phyloP scores from a whole-genome alignment of 2,888 invertebrate species.

The Periphyllus acericola region DNA sequence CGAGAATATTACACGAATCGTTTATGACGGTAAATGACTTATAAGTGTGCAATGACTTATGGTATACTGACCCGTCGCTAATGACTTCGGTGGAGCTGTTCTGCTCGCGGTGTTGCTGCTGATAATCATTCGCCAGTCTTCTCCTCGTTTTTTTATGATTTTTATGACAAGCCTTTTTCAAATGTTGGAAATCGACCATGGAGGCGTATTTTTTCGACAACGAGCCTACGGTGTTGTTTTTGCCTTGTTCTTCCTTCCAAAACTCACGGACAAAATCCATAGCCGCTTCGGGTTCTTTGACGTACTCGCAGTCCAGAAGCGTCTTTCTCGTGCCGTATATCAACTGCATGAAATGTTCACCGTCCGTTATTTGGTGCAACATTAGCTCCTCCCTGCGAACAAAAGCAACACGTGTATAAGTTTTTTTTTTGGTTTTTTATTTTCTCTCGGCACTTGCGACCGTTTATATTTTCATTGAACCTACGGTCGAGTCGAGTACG shows the following conservation, averaged over 20 bases:
- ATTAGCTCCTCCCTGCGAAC: slow-evolving; percentile 71
- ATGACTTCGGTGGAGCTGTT: not conserved
- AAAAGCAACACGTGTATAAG: slow-evolving; percentile 8
- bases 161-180: slow-evolving; percentile 71
- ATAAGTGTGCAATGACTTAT: not conserved
- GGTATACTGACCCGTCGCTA: slow-evolving; percentile 7
- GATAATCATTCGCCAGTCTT: slow-evolving; percentile 63
- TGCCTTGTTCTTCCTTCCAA: slow-evolving; percentile 50
- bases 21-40: no score
- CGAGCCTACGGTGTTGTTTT: slow-evolving; percentile 46
- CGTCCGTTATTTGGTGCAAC: slow-evolving; percentile 77
- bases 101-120: not conserved
- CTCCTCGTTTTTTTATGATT: slow-evolving; percentile 67
- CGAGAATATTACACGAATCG: no score
- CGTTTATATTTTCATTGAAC: not conserved
- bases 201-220: slow-evolving; percentile 70
- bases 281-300: slow-evolving; percentile 65
- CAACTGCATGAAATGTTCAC: slow-evolving; percentile 76
- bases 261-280: slow-evolving; percentile 46
- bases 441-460: not conserved
- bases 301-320: slow-evolving; percentile 77
- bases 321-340: slow-evolving; percentile 74
- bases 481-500: not conserved
- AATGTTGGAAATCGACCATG: slow-evolving; percentile 73
- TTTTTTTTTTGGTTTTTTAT: not conserved